phyloP scores from a whole-genome alignment of 2,888 invertebrate genomes.

The Catocala nupta region DNA sequence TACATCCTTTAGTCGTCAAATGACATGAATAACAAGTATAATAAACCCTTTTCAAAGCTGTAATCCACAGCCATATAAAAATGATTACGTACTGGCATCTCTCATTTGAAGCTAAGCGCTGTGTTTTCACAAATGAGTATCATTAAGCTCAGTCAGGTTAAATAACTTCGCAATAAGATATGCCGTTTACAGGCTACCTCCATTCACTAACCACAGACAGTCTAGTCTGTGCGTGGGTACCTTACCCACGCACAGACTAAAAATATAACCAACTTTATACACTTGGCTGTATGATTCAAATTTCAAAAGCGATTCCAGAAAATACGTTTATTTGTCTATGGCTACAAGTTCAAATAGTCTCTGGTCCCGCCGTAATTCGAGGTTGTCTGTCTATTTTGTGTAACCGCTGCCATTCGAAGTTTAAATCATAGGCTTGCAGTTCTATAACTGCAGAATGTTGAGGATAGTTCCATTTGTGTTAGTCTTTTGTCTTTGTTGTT shows the following conservation, averaged over 20 bases:
- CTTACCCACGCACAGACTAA: neutral
- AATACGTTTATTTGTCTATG: constrained; percentile 26
- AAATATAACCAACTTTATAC: constrained; percentile 14
- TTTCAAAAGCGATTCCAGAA: constrained; percentile 7
- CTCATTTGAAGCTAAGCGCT: constrained; percentile 32
- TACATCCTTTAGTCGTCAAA: neutral
- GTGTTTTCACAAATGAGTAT: constrained; percentile 43
- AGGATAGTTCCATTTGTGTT: constrained; percentile 20
- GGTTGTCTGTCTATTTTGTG: constrained; percentile 40
- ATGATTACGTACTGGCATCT: constrained; percentile 27
- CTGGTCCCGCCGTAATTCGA: constrained; percentile 36
- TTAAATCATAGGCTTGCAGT: constrained; percentile 34
- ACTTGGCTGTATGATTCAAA: constrained; percentile 7
- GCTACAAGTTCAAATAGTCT: constrained; percentile 20
- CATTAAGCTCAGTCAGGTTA: constrained; percentile 40
- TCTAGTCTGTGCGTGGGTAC: too few relatives aligned
- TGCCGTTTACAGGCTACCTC: constrained; percentile 30
- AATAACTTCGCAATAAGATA: constrained; percentile 42
- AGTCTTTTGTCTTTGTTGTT: constrained; percentile 14
- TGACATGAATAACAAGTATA: neutral
- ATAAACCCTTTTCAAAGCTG: constrained; percentile 7
- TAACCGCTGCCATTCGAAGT: constrained; percentile 24
- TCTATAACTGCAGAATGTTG: constrained; percentile 26
- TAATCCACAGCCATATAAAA: constrained; percentile 17
- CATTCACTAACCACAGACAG: constrained; percentile 40